Evolutionary conservation across 2,888 invertebrate genomes (phyloP), one percentile per base, ranked within the genome.

Genomic region (Elmis aenea): DNA sequence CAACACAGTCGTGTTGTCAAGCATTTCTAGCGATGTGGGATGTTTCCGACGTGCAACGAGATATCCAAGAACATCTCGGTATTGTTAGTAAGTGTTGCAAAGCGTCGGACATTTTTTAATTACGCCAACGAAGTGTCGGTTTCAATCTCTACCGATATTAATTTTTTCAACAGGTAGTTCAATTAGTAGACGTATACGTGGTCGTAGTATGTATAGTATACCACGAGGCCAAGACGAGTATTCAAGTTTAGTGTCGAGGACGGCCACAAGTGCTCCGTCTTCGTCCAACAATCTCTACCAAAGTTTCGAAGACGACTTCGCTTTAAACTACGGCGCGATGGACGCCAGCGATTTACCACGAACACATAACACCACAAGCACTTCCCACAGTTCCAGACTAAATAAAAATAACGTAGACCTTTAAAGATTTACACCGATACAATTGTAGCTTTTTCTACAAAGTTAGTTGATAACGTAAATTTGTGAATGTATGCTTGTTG

Each of bases 1-100:
- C 55, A 12, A 45, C 50, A 13, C 53, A 54, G 14, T 59, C 60
- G 1, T 86, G 87, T 64, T 85, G 87, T 55, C 77, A 81, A 26
- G 86, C 90, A 0, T 89, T 93, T 66, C 68, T 85, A 45, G 87
- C 91, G 10, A 94, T 95, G 92, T 91, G 91, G 83, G 94, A 96
- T 63, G 83, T 96, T n/a, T 90, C 92, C 0, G 96, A 96, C 66
- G 91, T 96, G 22, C 87, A 87, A 50, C 80, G 85, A 43, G 95
- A 96, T 63, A 86, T 96, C 30, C 81, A 85, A 15, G 94, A 96
- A 62, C 95, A 96, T 64, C 77, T 95, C 36, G 87, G 89, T 9
- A 91, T 92, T 38, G 89, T 95, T 25, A 81, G 90, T 76, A 68
- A 62, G 79, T 68, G 16, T 6, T 40, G 23, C 30, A n/a, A n/a